Base-by-base conservation (phyloP, 92 coral and sea anemone species). In the Phymanthus crucifer region DNA sequence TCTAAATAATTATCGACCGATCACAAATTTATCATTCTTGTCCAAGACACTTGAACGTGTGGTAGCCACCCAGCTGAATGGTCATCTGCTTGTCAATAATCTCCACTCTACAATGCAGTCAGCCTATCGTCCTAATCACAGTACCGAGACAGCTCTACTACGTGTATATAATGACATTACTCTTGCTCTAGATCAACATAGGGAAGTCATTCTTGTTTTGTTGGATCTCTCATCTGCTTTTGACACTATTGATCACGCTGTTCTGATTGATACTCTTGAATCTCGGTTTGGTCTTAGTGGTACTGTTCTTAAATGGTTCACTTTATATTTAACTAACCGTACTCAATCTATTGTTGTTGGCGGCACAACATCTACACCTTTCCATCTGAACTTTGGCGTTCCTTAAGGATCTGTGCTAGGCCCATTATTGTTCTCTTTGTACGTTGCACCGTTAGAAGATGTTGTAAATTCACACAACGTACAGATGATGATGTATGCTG, bases 401-500 rank as follows among this genome's bases (percentile, higher is more conserved):
- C 57, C 57, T 4, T 21, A 50, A 14, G 23, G 57, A 0, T 50
- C 57, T 0, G 57, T 50, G 57, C 14, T 50, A 21, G 57, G 57
- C 57, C 57, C 57, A 21, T 19, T 14, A 11, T 11, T 50, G 10
- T 50, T 50, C 43, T 1, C 2, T 50, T 50, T 50, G 57, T 50
- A 50, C 23, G 57, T 50, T 17, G 23, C 57, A 50, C 57, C 57
- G 3, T 10, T 50, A 10, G 57, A 50, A 50, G 57, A 50, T 50
- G 16, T 50, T 8, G 13, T 43, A 9, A 0, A 43, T 10, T 8
- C 9, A 43, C 75, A 43, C 11, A 17, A 17, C 48, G 14, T 43
- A 1, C 12, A 43, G 13, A 1, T 17, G 14, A 43, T 43, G 48
- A 43, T 82, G 2, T 82, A 74, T 37, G 86, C 86, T 12, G 86